These are phyloP conservation scores for Ceriagrion tenellum DNA, from an alignment of 2,888 invertebrate genomes.

Conservation along the genomic window DNA sequence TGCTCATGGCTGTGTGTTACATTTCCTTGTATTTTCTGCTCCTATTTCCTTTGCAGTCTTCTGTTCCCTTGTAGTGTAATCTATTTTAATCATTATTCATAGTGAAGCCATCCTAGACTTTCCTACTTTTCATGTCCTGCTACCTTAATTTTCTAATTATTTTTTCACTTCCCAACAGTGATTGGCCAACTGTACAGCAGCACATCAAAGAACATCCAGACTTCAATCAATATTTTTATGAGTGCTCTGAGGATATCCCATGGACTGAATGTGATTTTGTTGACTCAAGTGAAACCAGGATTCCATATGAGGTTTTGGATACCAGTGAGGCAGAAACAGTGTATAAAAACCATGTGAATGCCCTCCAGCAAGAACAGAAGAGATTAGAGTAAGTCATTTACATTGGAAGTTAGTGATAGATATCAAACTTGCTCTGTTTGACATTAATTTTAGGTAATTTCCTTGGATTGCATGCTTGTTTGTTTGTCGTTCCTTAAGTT, in stretches of 20 bases:
- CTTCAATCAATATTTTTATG: constrained; percentile 95
- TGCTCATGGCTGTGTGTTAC: too few species aligned
- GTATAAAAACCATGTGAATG: constrained; percentile 94
- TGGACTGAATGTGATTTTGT: constrained; percentile 88
- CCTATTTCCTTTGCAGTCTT: too few species aligned
- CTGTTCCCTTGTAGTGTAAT: too few species aligned
- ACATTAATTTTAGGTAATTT: constrained; percentile 74
- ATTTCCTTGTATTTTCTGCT: too few species aligned
- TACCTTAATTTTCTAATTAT: constrained; percentile 70
- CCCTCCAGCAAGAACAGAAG: constrained; percentile 94
- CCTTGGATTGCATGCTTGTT: constrained; percentile 71
- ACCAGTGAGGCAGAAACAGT: constrained; percentile 95
- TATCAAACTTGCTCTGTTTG: background rate
- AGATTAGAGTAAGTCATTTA: constrained; percentile 89
- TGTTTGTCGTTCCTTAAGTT: constrained; percentile 67
- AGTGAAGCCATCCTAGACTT: too few species aligned
- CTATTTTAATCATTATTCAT: too few species aligned
- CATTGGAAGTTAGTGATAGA: background rate
- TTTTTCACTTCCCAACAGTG: constrained; percentile 80
- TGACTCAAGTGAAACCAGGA: constrained; percentile 86
- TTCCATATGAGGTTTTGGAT: constrained; percentile 95
- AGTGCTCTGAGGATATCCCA: constrained; percentile 87
- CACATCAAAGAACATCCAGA: constrained; percentile 95
- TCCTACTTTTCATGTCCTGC: background rate
- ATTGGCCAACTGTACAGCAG: constrained; percentile 93